A percentile compares a stretch with the other conserved stretches of the same genome.
Conservation (phyloP, 2,888 invertebrate genomes). For the Neria commutata region DNA sequence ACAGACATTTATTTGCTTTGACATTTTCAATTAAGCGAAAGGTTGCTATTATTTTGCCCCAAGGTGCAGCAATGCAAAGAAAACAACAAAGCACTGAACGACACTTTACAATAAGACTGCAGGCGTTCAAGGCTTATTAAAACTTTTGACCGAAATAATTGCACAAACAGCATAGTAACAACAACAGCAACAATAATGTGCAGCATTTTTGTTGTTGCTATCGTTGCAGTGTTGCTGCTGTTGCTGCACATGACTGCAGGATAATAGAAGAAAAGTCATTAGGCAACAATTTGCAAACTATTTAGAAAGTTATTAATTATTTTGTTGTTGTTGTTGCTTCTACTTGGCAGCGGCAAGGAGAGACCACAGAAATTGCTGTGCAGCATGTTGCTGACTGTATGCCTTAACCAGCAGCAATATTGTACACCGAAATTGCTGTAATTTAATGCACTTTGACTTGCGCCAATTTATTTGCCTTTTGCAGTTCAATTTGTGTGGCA, state of each 20-base stretch:
- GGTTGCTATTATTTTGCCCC: too few species aligned
- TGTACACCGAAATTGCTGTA: neutral
- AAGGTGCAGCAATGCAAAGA: neutral
- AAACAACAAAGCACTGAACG: neutral
- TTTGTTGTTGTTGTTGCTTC: neutral
- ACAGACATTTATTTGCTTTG: too few species aligned
- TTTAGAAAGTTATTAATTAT: slow-evolving; percentile 8
- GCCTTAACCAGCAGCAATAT: too few species aligned
- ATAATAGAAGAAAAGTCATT: slow-evolving; percentile 29
- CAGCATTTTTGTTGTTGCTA: neutral
- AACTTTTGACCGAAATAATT: slow-evolving; percentile 1
- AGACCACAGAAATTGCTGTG: too few species aligned
- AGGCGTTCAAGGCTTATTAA: neutral
- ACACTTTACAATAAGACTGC: neutral
- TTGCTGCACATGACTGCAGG: neutral
- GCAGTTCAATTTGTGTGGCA: too few species aligned
- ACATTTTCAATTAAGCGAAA: too few species aligned
- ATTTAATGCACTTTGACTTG: too few species aligned
- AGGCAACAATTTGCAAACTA: slow-evolving; percentile 27
- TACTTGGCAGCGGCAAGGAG: neutral
- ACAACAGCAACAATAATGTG: neutral
- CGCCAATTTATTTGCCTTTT: too few species aligned
- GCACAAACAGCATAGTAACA: neutral
- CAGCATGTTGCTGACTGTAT: too few species aligned
- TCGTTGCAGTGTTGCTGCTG: neutral